Evolutionary conservation across 2,113 vertebrate species (phyloP).

Genomic region (Piprites chloris): DNA sequence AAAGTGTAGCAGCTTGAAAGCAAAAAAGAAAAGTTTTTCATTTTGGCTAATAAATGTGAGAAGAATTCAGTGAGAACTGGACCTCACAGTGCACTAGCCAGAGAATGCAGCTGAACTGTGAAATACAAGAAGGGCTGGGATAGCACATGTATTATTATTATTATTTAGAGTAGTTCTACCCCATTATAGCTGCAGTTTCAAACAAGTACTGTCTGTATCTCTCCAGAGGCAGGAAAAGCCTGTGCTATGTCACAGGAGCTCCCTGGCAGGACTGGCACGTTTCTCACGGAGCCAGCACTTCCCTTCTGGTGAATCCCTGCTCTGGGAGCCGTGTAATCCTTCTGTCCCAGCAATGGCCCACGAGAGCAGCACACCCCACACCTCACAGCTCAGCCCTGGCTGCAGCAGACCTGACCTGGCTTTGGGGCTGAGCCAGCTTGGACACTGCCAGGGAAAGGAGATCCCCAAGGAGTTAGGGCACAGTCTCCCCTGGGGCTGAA

Average conservation of each 20-base stretch:
- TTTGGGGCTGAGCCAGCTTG: rapidly evolving
- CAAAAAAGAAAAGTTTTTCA: not conserved
- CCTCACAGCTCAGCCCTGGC: not conserved
- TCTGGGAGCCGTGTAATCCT: not conserved
- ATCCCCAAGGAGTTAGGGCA: not conserved
- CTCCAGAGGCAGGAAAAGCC: not conserved
- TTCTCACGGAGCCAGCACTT: rapidly evolving
- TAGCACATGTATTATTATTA: not conserved
- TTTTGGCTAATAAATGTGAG: not conserved
- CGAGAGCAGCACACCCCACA: rapidly evolving
- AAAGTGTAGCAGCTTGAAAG: not conserved
- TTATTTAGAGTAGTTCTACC: rapidly evolving
- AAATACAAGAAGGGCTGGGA: not conserved
- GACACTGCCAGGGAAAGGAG: not conserved
- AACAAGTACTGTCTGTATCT: not conserved
- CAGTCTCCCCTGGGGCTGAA: rapidly evolving
- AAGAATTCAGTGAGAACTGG: not conserved
- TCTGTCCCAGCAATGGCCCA: not conserved
- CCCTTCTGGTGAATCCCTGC: not conserved
- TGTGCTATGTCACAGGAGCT: not conserved
- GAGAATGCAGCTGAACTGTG: not conserved
- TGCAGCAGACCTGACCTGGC: rapidly evolving
- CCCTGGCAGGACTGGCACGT: not conserved
- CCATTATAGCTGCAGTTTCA: not conserved
- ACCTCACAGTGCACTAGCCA: not conserved